phyloP scores from a whole-genome alignment of 1,140 invertebrate species.

The Drosophila parabipectinata region DNA sequence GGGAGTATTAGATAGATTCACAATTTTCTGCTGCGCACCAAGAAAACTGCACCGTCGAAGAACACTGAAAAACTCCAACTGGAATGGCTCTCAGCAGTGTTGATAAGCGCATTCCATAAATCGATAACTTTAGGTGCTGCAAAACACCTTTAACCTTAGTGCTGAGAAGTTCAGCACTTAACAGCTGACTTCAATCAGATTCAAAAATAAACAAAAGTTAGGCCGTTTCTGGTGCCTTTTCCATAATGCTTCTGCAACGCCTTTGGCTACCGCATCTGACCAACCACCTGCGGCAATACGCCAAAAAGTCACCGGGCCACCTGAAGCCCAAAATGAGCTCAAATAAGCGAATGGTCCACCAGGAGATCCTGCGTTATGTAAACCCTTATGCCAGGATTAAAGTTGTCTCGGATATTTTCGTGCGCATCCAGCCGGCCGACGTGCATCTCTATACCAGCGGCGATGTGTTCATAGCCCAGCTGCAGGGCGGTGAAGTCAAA shows the following conservation, averaged over 20 bases:
- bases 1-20: conserved; percentile 19
- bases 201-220: conserved; percentile 47
- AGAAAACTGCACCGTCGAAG: conserved; percentile 58
- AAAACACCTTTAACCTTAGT: conserved; percentile 25
- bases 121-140: conserved; percentile 27
- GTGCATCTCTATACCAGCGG: conserved; percentile 67
- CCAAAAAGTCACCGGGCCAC: conserved; percentile 38
- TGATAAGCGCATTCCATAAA: conserved; percentile 6
- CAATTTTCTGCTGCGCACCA: conserved; percentile 62
- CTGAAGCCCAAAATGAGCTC: conserved; percentile 8
- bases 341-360: conserved; percentile 58
- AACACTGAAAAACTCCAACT: conserved; percentile 71
- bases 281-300: conserved; percentile 44
- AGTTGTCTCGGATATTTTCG: conserved; percentile 56
- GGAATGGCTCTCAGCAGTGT: conserved; percentile 40
- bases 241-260: conserved; percentile 60
- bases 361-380: conserved; percentile 72
- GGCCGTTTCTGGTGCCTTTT: not conserved
- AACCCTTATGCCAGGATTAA: conserved; percentile 72
- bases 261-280: conserved; percentile 30
- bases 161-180: conserved; percentile 13
- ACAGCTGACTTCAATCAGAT: conserved; percentile 33
- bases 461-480: conserved; percentile 65
- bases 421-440: conserved; percentile 62
- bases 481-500: conserved; percentile 46